A percentile compares a stretch with the other conserved stretches of the same genome.
Evolutionary conservation across 37 sponge, comb jelly and placozoan genomes (phyloP).

Genomic region (Beroe forskalii): DNA sequence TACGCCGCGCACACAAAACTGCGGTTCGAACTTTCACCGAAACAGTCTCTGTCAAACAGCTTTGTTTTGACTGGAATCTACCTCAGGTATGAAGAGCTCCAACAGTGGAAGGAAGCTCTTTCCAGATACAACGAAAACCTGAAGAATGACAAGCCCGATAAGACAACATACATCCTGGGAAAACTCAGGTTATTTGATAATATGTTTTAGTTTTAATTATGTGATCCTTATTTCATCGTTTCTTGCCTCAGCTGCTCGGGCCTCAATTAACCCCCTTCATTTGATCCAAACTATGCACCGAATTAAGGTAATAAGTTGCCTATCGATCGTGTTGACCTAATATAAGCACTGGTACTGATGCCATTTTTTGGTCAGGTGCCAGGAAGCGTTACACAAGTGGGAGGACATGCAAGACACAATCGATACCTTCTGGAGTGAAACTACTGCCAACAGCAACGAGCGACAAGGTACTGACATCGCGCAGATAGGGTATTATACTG

Average conservation of each 20-base stretch:
- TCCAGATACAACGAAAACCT: conserved; percentile 70
- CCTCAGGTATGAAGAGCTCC: conserved; percentile 93
- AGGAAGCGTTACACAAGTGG: conserved; percentile 93
- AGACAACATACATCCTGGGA: conserved; percentile 76
- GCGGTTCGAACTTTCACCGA: too few species aligned
- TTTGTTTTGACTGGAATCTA: too few species aligned
- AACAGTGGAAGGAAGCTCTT: conserved; percentile 90
- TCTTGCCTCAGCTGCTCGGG: too few species aligned
- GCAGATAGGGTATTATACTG: too few species aligned
- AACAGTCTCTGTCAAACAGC: too few species aligned
- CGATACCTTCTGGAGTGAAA: conserved; percentile 20
- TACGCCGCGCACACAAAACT: conserved; percentile 77
- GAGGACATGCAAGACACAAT: conserved; percentile 47
- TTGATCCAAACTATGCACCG: too few species aligned
- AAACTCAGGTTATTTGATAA: conserved; percentile 67
- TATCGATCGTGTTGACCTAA: too few species aligned
- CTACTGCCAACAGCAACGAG: neutral
- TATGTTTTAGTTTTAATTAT: too few species aligned
- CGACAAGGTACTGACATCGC: too few species aligned
- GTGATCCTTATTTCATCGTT: too few species aligned
- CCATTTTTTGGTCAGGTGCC: conserved; percentile 73
- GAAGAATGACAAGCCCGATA: neutral
- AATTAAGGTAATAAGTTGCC: too few species aligned
- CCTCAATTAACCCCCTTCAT: too few species aligned
- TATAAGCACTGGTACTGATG: neutral